phyloP scores from a whole-genome alignment of 2,888 invertebrate genomes.

The Drosophila conformis region DNA sequence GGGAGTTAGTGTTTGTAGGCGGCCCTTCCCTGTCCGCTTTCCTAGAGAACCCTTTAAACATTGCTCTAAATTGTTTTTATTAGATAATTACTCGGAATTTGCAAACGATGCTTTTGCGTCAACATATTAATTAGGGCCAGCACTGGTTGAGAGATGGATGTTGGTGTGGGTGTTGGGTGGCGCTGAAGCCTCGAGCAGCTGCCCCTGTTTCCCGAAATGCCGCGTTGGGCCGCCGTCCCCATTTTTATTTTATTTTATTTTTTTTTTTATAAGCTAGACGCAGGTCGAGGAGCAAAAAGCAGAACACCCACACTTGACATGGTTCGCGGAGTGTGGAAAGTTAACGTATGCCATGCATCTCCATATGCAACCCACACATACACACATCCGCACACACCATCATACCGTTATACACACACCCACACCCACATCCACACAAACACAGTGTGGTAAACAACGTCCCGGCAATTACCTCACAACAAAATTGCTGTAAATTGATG shows the following conservation, averaged over 20 bases:
- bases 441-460: conserved; percentile 26
- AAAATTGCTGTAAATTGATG: conserved; percentile 46
- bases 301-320: conserved; percentile 61
- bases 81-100: conserved; percentile 10
- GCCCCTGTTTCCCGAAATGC: neutral
- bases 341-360: conserved; percentile 38
- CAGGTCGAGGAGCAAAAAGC: conserved; percentile 40
- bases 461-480: conserved; percentile 34
- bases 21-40: too few species aligned
- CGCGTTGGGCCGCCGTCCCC: neutral
- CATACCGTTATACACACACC: neutral
- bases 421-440: neutral
- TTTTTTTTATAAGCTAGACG: conserved; percentile 64
- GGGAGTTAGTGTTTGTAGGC: neutral
- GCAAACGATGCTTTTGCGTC: neutral
- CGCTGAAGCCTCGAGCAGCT: conserved; percentile 21
- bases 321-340: conserved; percentile 46
- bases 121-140: conserved; percentile 15
- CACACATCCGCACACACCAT: conserved; percentile 4
- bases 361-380: conserved; percentile 14
- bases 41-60: neutral
- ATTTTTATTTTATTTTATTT: neutral
- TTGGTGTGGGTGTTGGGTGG: neutral
- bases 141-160: neutral
- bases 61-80: neutral